Evolutionary conservation across 2,888 invertebrate species (phyloP).

Genomic region (Oscheius sp.): DNA sequence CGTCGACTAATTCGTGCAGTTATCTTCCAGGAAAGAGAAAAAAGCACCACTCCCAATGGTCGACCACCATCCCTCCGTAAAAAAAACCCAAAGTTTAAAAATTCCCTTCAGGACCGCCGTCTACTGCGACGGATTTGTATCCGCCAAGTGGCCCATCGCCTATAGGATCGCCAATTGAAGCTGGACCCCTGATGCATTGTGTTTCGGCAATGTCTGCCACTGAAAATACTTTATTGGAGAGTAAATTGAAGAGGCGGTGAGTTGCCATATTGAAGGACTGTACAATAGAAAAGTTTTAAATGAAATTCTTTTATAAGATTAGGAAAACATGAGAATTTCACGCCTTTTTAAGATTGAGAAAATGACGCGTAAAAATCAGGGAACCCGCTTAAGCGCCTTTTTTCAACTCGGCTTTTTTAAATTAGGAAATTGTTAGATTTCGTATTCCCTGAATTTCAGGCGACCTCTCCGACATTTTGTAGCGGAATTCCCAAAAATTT

Average conservation of each 20-base stretch:
- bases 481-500: too few relatives aligned
- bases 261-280: background rate
- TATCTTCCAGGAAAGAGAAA: background rate
- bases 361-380: too few relatives aligned
- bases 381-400: too few relatives aligned
- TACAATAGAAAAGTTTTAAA: background rate
- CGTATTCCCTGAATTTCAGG: too few relatives aligned
- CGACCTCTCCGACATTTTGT: too few relatives aligned
- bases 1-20: background rate
- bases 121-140: background rate
- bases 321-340: background rate
- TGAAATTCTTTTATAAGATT: background rate
- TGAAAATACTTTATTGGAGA: constrained; percentile 44
- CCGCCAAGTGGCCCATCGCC: background rate
- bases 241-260: constrained; percentile 59
- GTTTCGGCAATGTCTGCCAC: constrained; percentile 52
- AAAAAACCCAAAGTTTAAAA: background rate
- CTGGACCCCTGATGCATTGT: constrained; percentile 46
- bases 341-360: too few relatives aligned
- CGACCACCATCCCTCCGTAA: background rate
- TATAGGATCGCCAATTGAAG: constrained; percentile 1
- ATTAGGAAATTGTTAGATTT: too few relatives aligned
- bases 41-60: constrained; percentile 1
- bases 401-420: too few relatives aligned
- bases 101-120: constrained; percentile 5